Evolutionary conservation across 2,888 invertebrate genomes (phyloP), one percentile per base, ranked within the genome.

Genomic region (Pristionchus arcanus): DNA sequence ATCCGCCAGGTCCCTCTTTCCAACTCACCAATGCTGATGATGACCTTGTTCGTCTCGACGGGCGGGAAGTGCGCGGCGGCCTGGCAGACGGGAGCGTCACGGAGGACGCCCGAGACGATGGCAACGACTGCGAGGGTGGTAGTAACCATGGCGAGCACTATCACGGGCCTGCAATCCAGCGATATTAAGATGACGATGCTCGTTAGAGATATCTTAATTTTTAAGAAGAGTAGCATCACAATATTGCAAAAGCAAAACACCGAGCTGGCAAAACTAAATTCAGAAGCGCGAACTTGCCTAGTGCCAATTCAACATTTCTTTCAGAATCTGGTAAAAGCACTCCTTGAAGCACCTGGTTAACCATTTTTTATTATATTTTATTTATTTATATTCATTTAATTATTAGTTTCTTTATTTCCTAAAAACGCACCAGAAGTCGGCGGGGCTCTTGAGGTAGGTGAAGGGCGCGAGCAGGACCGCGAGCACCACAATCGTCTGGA

Each of bases 81-180:
- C 83, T 91, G 92, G 77, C 93, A 93, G 16, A 84, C 83, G 25
- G 90, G 81, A 16, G 83, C 19, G 89, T 93, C 93, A 11, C 81
- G 42, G 21, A 89, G 90, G n/a, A 94, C 94, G 74, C 95, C 95
- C 31, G 91, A 89, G 21, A 94, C 90, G 87, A 95, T 95, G 16
- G 94, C 90, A 21, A 92, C 83, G 9, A 94, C 94, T 31, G 95
- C 92, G 31, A 95, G 89, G 15, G 93, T 92, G 15, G 95, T 95
- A 7, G 94, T 95, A n/a, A 93, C 77, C 95, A 95, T 95, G 11
- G 95, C 95, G 25, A 93, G 90, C 15, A 95, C 94, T n/a, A 95
- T 93, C 2, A 94, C 94, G 55, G 91, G 90, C 93, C 94, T 94
- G 87, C 77, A 91, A 90, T n/a, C n/a, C n/a, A n/a, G n/a, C n/a